Evolutionary conservation across 2,113 vertebrate species (phyloP).

Genomic region (Coptodon bakossiorum): DNA sequence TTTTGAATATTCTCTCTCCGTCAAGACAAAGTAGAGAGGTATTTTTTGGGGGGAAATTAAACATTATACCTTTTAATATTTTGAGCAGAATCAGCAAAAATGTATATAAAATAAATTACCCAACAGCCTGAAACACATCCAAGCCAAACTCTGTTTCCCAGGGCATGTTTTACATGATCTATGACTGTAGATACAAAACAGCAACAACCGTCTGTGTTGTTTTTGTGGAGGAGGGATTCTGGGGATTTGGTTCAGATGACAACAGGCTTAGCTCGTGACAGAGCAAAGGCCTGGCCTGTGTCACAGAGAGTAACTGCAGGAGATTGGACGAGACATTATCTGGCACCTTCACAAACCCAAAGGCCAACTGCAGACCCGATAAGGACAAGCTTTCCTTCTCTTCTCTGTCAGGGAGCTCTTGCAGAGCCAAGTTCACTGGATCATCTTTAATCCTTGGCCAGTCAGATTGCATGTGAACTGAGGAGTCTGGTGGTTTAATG

Average conservation of each 20-base stretch:
- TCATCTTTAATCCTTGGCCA: slow-evolving; percentile 24
- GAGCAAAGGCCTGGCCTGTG: slow-evolving; percentile 56
- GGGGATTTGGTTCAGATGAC: slow-evolving; percentile 49
- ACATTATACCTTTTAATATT: background rate
- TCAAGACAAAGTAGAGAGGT: background rate
- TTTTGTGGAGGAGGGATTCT: slow-evolving; percentile 20
- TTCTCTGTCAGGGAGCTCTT: slow-evolving; percentile 18
- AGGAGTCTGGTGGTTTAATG: background rate
- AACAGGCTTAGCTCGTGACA: slow-evolving; percentile 54
- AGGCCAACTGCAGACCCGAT: slow-evolving; percentile 45
- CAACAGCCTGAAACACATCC: background rate
- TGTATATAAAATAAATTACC: background rate
- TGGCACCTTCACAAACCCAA: slow-evolving; percentile 41
- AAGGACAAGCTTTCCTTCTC: slow-evolving; percentile 40
- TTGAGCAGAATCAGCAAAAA: background rate
- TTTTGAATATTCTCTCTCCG: background rate
- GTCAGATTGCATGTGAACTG: slow-evolving; percentile 9
- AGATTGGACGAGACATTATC: slow-evolving; percentile 48
- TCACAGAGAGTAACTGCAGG: slow-evolving; percentile 52
- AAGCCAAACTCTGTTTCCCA: background rate
- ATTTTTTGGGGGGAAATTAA: background rate
- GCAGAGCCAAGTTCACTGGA: slow-evolving; percentile 15
- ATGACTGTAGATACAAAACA: background rate
- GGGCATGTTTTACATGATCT: background rate
- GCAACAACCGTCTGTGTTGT: slow-evolving; percentile 25